Conservation (phyloP, 2,888 invertebrate genomes). For the Plusia festucae region DNA sequence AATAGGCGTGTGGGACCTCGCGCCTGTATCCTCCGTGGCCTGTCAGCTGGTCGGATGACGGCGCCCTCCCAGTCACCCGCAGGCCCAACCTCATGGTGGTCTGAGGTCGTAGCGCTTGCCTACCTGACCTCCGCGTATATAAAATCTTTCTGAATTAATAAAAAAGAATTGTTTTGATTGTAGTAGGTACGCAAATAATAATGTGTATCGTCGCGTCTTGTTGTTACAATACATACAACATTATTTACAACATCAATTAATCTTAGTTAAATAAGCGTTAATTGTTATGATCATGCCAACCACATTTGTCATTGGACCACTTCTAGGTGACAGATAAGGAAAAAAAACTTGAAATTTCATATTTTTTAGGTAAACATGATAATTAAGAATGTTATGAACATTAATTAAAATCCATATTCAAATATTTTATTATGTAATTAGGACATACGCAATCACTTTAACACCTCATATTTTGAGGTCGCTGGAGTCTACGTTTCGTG, state of each 20-base stretch:
- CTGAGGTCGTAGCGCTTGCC: too few species aligned
- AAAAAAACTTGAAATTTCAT: slow-evolving; percentile 19
- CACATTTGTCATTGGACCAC: slow-evolving; percentile 35
- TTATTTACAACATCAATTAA: slow-evolving; percentile 35
- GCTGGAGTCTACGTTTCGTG: too few species aligned
- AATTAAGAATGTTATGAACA: too few species aligned
- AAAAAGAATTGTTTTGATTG: not conserved
- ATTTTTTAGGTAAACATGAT: slow-evolving; percentile 25
- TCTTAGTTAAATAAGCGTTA: slow-evolving; percentile 43
- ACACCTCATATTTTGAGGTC: too few species aligned
- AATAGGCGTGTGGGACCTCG: too few species aligned
- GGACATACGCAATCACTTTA: too few species aligned
- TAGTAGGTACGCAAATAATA: slow-evolving; percentile 2
- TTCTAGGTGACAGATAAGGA: slow-evolving; percentile 26
- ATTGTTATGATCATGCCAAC: slow-evolving; percentile 26
- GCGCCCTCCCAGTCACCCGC: too few species aligned
- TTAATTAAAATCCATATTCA: too few species aligned
- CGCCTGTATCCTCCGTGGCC: too few species aligned
- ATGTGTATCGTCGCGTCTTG: slow-evolving; percentile 13
- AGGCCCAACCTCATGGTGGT: too few species aligned
- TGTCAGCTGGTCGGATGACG: too few species aligned
- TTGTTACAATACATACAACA: slow-evolving; percentile 11
- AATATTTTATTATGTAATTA: too few species aligned
- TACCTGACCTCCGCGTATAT: not conserved
- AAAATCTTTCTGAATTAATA: not conserved